These are phyloP conservation scores for Drosophila oshimai DNA, from an alignment of 1,140 invertebrate genomes.

Conservation along the genomic window DNA sequence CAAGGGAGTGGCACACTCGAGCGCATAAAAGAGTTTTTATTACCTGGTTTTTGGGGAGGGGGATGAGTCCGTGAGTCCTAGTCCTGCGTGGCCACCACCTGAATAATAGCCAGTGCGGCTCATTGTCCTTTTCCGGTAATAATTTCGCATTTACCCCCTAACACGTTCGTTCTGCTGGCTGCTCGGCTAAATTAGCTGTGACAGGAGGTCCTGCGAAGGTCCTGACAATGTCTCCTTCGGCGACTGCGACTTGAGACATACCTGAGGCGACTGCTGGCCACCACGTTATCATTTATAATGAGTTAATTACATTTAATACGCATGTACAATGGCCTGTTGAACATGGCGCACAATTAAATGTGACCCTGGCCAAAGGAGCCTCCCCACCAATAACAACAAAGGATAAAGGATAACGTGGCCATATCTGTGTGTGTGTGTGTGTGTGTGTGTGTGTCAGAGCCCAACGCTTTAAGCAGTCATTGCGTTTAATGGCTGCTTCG, in stretches of 20 bases:
- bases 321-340: slow-evolving; percentile 79
- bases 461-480: slow-evolving; percentile 54
- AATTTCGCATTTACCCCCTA: slow-evolving; percentile 68
- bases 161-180: slow-evolving; percentile 61
- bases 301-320: slow-evolving; percentile 81
- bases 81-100: slow-evolving; percentile 22
- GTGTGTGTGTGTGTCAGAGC: slow-evolving; percentile 5
- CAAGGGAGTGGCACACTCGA: slow-evolving; percentile 53
- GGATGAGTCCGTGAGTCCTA: not conserved
- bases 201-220: slow-evolving; percentile 16
- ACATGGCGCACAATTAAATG: slow-evolving; percentile 75
- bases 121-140: slow-evolving; percentile 73
- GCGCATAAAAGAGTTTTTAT: slow-evolving; percentile 71
- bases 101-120: slow-evolving; percentile 65
- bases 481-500: slow-evolving; percentile 53
- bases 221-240: not conserved
- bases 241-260: slow-evolving; percentile 45
- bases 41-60: not conserved
- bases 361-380: slow-evolving; percentile 56
- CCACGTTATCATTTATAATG: slow-evolving; percentile 79
- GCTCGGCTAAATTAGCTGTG: slow-evolving; percentile 65
- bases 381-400: slow-evolving; percentile 36
- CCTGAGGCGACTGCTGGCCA: slow-evolving; percentile 45
- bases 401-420: slow-evolving; percentile 46
- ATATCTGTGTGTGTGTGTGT: slow-evolving; percentile 3